A percentile compares a stretch with the other conserved stretches of the same genome.
These are phyloP conservation scores for Chondrosia reniformis DNA, from an alignment of 37 sponge, comb jelly and placozoan species.

Conservation along the genomic window DNA sequence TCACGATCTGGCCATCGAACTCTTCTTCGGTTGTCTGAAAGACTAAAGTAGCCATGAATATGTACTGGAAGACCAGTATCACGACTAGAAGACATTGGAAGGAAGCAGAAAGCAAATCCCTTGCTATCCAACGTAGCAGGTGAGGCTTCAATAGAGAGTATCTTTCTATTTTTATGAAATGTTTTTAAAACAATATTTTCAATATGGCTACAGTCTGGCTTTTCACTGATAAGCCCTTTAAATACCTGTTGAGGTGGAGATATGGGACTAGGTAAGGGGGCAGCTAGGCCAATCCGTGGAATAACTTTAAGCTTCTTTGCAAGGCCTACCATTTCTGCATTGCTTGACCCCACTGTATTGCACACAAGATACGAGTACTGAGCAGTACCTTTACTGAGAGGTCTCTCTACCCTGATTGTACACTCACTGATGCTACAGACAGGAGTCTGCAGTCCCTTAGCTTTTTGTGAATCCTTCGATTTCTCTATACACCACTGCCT, in stretches of 20 bases:
- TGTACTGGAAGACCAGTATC: slow-evolving; percentile 55
- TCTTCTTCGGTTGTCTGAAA: slow-evolving; percentile 63
- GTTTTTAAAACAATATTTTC: neutral
- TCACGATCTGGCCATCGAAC: slow-evolving; percentile 80
- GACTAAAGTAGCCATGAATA: slow-evolving; percentile 81
- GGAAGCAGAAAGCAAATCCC: slow-evolving; percentile 79
- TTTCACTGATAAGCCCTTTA: too few relatives aligned
- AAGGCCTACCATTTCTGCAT: slow-evolving; percentile 6
- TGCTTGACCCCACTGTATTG: slow-evolving; percentile 41
- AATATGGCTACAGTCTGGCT: neutral
- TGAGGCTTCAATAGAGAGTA: neutral
- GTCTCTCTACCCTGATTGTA: slow-evolving; percentile 4
- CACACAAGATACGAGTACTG: slow-evolving; percentile 48
- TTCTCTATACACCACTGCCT: neutral
- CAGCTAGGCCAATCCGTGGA: slow-evolving; percentile 80
- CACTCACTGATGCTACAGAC: neutral
- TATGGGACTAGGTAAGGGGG: slow-evolving; percentile 21
- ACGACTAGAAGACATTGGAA: slow-evolving; percentile 60
- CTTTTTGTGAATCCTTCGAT: neutral
- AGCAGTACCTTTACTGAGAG: neutral
- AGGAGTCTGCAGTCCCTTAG: neutral
- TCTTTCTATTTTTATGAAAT: neutral
- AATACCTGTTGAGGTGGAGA: neutral
- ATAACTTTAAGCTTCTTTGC: slow-evolving; percentile 30
- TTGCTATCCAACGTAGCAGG: slow-evolving; percentile 3